Evolutionary conservation across 2,113 vertebrate genomes (phyloP).

Genomic region (Gasterosteus aculeatus): DNA sequence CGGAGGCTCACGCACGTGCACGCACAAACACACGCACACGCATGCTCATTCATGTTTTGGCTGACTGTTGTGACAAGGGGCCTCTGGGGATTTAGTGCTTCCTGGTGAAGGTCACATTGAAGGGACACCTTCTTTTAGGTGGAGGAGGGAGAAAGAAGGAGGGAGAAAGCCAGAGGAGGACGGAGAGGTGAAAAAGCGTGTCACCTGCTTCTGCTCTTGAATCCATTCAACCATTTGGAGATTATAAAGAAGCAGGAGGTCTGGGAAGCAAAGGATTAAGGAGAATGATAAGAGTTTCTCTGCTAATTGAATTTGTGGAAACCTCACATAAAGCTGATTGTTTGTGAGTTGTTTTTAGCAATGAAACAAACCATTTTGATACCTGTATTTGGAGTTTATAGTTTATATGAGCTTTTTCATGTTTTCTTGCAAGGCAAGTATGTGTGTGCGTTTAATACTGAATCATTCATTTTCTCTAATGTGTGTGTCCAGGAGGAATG

Average conservation of each 20-base stretch:
- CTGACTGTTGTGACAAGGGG: slow-evolving; percentile 51
- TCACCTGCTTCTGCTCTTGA: background rate
- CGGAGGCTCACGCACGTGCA: background rate
- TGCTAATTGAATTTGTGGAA: background rate
- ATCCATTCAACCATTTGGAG: background rate
- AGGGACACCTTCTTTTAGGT: slow-evolving; percentile 43
- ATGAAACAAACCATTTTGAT: background rate
- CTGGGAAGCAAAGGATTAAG: background rate
- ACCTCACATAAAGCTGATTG: background rate
- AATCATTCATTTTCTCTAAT: slow-evolving; percentile 32
- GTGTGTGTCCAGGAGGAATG: slow-evolving; percentile 37
- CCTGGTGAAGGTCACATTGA: slow-evolving; percentile 59
- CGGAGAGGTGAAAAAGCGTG: background rate
- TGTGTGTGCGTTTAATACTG: background rate
- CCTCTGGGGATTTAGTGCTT: slow-evolving; percentile 66
- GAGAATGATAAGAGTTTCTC: background rate
- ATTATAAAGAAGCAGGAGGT: background rate
- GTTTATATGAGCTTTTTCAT: background rate
- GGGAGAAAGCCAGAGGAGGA: background rate
- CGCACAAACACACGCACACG: slow-evolving; percentile 8
- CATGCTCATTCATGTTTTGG: slow-evolving; percentile 17
- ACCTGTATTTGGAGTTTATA: background rate
- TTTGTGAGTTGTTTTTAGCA: background rate
- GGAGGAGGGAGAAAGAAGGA: slow-evolving; percentile 2
- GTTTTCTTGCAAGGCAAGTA: background rate